These are phyloP conservation scores for Drosophila rhopaloa DNA, from an alignment of 1,140 invertebrate genomes.

Conservation along the genomic window DNA sequence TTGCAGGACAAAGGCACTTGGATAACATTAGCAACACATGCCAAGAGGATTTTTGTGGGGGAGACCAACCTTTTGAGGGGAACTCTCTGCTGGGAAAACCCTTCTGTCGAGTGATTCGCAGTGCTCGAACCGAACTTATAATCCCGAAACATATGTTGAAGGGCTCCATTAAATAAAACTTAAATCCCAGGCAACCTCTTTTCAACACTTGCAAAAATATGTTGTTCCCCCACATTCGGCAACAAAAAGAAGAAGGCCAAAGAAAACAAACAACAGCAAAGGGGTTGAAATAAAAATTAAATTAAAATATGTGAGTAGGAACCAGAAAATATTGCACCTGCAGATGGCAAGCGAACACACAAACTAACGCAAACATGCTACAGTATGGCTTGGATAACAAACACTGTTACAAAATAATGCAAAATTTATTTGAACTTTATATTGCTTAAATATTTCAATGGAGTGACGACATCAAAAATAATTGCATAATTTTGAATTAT, in stretches of 20 bases:
- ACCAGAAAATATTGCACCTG: conserved; percentile 72
- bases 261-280: conserved; percentile 34
- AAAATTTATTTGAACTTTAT: too few species aligned
- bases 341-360: conserved; percentile 44
- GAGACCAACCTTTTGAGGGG: conserved; percentile 26
- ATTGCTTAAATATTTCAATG: too few species aligned
- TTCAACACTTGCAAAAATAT: conserved; percentile 72
- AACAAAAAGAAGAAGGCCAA: conserved; percentile 1
- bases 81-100: conserved; percentile 26
- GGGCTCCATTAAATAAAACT: conserved; percentile 73
- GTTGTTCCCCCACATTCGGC: conserved; percentile 21
- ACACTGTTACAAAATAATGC: too few species aligned
- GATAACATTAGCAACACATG: conserved; percentile 63
- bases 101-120: conserved; percentile 67
- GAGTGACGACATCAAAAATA: too few species aligned
- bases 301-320: conserved; percentile 73
- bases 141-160: conserved; percentile 58
- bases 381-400: neutral
- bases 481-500: too few species aligned
- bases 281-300: conserved; percentile 76
- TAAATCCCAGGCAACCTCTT: conserved; percentile 56
- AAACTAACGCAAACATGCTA: conserved; percentile 15
- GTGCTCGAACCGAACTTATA: conserved; percentile 50
- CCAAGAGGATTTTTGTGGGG: conserved; percentile 3
- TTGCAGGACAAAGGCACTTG: conserved; percentile 39